Percentiles rank a stretch among this genome's conserved stretches.
Evolutionary conservation across 1,140 invertebrate species (phyloP).

Genomic region (Procambarus clarkii): DNA sequence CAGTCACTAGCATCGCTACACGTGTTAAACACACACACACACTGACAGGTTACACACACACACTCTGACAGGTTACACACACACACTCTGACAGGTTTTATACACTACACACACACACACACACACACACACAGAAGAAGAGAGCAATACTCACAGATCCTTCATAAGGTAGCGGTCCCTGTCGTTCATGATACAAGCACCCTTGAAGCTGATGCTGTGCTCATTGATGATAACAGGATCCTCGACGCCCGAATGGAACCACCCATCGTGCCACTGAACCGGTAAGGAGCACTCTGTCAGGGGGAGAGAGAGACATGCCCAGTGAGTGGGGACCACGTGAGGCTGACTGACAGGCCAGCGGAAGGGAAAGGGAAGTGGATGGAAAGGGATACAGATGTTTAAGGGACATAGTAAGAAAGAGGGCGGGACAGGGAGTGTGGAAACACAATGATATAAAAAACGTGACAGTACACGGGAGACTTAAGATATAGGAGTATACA

Average conservation of each 20-base stretch:
- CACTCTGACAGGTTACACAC: neutral
- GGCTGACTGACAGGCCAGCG: neutral
- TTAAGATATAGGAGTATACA: too few species aligned
- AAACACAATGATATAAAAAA: too few species aligned
- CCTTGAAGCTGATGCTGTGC: neutral
- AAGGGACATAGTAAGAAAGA: too few species aligned
- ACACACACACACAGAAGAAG: too few species aligned
- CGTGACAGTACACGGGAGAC: too few species aligned
- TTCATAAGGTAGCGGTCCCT: neutral
- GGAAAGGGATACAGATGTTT: too few species aligned
- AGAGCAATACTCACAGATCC: neutral
- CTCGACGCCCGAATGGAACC: slow-evolving; percentile 13
- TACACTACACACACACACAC: neutral
- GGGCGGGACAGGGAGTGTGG: too few species aligned
- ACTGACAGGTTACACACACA: neutral
- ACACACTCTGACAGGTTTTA: neutral
- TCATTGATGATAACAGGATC: neutral
- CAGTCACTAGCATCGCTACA: too few species aligned
- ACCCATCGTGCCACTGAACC: neutral
- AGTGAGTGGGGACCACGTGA: neutral
- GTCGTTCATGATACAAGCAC: neutral
- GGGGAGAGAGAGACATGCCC: neutral
- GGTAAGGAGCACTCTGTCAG: slow-evolving; percentile 11
- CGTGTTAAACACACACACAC: neutral
- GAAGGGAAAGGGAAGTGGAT: neutral